Conservation (phyloP, 1,140 invertebrate genomes). For the Drosophila melanogaster region DNA sequence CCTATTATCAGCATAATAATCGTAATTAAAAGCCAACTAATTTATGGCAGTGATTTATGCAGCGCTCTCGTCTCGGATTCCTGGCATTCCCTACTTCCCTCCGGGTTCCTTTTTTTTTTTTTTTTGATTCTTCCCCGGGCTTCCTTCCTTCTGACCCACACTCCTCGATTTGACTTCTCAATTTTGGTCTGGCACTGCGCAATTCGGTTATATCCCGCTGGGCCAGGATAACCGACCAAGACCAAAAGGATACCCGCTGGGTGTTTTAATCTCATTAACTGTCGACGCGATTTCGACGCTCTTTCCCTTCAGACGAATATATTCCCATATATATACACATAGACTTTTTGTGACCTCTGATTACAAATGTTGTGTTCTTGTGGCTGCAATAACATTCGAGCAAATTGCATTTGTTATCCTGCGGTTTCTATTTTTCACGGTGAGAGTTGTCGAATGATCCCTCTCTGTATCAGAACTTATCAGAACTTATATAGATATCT, state of each 20-base stretch:
- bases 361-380: constrained; percentile 43
- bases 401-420: constrained; percentile 65
- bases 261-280: constrained; percentile 82
- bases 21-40: constrained; percentile 84
- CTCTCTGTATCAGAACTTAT: not conserved
- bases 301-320: not conserved
- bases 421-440: constrained; percentile 27
- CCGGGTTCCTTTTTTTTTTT: constrained; percentile 17
- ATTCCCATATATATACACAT: not conserved
- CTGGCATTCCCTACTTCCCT: constrained; percentile 29
- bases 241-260: constrained; percentile 58
- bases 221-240: constrained; percentile 33
- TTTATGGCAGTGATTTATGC: constrained; percentile 83
- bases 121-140: not conserved
- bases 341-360: constrained; percentile 27
- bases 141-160: not conserved
- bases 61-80: constrained; percentile 10
- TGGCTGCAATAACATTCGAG: constrained; percentile 52
- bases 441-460: constrained; percentile 5
- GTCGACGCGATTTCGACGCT: constrained; percentile 48
- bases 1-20: constrained; percentile 84
- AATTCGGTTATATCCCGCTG: constrained; percentile 54
- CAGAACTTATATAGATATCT: too few species aligned
- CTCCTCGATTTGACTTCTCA: constrained; percentile 20
- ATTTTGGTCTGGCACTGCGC: constrained; percentile 46